Evolutionary conservation across 1,140 invertebrate species (phyloP).

Genomic region (Calephelis virginiensis): DNA sequence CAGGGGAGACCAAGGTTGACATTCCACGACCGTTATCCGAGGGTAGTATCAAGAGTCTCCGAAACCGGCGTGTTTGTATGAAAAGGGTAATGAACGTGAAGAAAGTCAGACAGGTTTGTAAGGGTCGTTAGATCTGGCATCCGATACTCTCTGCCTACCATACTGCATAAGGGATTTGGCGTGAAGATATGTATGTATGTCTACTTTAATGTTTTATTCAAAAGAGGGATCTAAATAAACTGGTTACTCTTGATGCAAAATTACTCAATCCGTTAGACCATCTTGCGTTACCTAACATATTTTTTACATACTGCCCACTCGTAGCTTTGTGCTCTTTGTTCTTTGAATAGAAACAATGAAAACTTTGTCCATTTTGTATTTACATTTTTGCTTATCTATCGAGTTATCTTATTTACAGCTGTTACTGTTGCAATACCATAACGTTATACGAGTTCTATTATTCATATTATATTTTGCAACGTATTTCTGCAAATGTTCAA

Average conservation of each 20-base stretch:
- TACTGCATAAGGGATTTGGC: no score
- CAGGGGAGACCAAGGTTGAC: no score
- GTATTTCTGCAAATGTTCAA: not conserved
- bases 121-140: no score
- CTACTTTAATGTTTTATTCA: not conserved
- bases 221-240: not conserved
- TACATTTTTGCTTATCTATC: conserved; percentile 57
- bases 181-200: no score
- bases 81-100: no score
- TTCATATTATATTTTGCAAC: conserved; percentile 9
- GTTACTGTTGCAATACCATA: conserved; percentile 37
- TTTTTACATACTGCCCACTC: conserved; percentile 37
- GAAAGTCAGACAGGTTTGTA: no score
- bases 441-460: conserved; percentile 9
- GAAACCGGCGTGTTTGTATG: no score
- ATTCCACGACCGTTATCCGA: no score
- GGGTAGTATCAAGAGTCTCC: no score
- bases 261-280: conserved; percentile 32
- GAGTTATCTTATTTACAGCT: conserved; percentile 50
- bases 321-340: conserved; percentile 41
- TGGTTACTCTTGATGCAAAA: conserved; percentile 2
- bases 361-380: conserved; percentile 45
- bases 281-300: conserved; percentile 26
- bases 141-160: no score
- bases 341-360: conserved; percentile 53